Evolutionary conservation across 2,888 invertebrate species (phyloP).

Genomic region (Campoletis raptor): DNA sequence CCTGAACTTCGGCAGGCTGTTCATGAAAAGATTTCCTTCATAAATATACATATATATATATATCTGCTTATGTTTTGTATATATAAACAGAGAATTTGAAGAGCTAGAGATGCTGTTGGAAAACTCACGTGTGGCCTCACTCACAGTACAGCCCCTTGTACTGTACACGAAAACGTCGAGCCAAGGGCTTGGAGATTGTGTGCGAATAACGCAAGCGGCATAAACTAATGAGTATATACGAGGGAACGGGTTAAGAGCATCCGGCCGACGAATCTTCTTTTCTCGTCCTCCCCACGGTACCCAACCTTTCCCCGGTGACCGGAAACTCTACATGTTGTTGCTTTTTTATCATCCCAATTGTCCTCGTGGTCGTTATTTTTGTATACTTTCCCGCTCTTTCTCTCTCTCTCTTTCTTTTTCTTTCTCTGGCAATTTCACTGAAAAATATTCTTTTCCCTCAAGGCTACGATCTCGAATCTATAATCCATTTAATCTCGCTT

Average conservation of each 20-base stretch:
- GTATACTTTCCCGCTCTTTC: conserved; percentile 7
- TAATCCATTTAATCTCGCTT: not conserved
- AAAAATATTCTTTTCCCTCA: not conserved
- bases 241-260: conserved; percentile 67
- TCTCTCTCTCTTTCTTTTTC: not conserved
- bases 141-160: conserved; percentile 2
- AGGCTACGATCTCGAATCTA: not conserved
- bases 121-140: conserved; percentile 50
- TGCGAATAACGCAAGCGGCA: conserved; percentile 59
- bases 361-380: conserved; percentile 5
- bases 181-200: conserved; percentile 37
- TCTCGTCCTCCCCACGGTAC: not conserved
- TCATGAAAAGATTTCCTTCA: not conserved
- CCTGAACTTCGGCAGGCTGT: conserved; percentile 19
- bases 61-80: not conserved
- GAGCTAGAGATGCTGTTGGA: conserved; percentile 39
- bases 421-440: not conserved
- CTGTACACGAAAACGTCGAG: conserved; percentile 13
- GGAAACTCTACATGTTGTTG: conserved; percentile 38
- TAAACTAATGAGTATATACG: conserved; percentile 69
- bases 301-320: conserved; percentile 38
- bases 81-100: conserved; percentile 44
- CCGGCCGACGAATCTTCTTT: conserved; percentile 61
- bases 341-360: conserved; percentile 16
- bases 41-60: not conserved